Percentiles rank a stretch among this genome's conserved stretches.
Evolutionary conservation across 2,797 vertebrate species (phyloP).

Genomic region (Prunella strophiata): DNA sequence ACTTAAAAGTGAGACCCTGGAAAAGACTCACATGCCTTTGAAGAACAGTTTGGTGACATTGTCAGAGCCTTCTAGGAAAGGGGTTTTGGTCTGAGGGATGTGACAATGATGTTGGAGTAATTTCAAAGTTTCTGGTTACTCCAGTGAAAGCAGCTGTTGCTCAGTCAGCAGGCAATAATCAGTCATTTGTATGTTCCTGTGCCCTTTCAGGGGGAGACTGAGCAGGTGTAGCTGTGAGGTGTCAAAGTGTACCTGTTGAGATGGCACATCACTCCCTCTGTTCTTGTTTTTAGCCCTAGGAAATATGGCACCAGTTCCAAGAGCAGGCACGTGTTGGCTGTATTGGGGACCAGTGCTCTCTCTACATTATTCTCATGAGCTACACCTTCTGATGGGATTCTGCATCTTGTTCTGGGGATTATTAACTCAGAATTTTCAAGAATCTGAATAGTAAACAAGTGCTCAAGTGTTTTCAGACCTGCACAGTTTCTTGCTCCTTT

Average conservation of each 20-base stretch:
- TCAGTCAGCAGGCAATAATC: not conserved
- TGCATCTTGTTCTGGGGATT: not conserved
- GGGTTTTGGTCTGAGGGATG: not conserved
- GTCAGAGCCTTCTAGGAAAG: not conserved
- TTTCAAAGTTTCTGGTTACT: not conserved
- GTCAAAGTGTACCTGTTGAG: not conserved
- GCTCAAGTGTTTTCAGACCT: not conserved
- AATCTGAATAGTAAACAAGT: not conserved
- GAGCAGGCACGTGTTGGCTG: not conserved
- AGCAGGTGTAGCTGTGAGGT: not conserved
- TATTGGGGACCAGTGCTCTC: not conserved
- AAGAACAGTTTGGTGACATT: not conserved
- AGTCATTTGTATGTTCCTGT: not conserved
- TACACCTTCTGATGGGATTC: not conserved
- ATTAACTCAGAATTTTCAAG: not conserved
- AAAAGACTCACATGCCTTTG: not conserved
- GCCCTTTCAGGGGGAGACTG: not conserved
- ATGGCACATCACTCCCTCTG: not conserved
- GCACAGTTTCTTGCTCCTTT: not conserved
- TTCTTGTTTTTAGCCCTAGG: not conserved
- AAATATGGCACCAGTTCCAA: not conserved
- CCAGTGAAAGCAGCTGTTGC: not conserved
- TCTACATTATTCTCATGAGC: fast-evolving
- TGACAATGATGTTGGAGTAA: not conserved
- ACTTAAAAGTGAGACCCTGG: not conserved